phyloP scores from a whole-genome alignment of 2,888 invertebrate genomes.

The Lymantria monacha region DNA sequence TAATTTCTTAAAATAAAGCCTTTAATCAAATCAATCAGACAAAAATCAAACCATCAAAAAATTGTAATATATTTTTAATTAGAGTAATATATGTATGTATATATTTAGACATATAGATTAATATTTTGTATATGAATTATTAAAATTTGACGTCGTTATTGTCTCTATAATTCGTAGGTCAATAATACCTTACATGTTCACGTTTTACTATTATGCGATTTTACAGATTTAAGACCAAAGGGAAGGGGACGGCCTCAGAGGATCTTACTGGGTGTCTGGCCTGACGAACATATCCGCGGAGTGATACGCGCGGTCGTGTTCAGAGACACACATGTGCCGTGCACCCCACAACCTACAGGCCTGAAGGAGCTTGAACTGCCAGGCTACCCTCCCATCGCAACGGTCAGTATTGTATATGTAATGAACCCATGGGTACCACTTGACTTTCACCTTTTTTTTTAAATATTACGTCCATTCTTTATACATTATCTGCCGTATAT shows the following conservation, averaged over 20 bases:
- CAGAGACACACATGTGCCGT: constrained; percentile 87
- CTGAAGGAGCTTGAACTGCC: constrained; percentile 87
- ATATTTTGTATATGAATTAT: no score
- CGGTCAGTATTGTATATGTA: constrained; percentile 66
- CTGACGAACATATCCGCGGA: constrained; percentile 95
- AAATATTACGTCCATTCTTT: constrained; percentile 4
- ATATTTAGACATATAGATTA: no score
- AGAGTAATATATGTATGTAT: no score
- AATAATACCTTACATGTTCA: constrained; percentile 60
- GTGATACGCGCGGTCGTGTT: constrained; percentile 96
- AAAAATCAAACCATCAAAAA: no score
- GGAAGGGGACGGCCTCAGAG: constrained; percentile 95
- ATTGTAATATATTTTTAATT: no score
- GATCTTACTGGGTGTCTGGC: constrained; percentile 95
- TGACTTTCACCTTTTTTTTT: constrained; percentile 3
- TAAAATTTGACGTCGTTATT: not conserved
- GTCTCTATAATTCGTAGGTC: not conserved
- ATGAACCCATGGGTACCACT: constrained; percentile 8
- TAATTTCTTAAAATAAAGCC: no score
- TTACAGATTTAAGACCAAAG: constrained; percentile 93
- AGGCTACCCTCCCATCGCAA: constrained; percentile 64
- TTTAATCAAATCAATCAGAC: no score
- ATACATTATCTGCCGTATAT: no score
- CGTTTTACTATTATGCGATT: constrained; percentile 73
- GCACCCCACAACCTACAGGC: constrained; percentile 86